Conservation (phyloP, 2,797 vertebrate species). For the Phataginus tricuspis region DNA sequence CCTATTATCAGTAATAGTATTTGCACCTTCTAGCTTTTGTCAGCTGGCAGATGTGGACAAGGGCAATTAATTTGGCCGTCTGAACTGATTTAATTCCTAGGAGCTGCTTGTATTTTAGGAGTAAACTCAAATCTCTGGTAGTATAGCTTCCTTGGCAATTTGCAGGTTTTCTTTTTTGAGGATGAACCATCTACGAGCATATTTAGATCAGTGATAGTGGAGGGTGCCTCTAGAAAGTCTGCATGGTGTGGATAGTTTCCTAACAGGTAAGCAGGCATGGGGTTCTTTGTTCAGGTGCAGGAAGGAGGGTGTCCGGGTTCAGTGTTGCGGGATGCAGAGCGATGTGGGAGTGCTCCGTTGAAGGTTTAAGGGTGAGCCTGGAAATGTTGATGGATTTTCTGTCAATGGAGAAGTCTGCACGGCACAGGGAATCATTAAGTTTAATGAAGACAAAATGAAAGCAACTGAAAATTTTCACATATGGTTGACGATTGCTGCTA, state of each 20-base stretch:
- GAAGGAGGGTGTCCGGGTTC: neutral
- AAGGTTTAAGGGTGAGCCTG: neutral
- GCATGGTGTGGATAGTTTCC: conserved; percentile 28
- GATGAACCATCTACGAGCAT: neutral
- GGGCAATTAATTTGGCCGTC: neutral
- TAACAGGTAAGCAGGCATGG: neutral
- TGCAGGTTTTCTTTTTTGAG: conserved; percentile 1
- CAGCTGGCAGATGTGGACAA: conserved; percentile 9
- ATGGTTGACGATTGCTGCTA: neutral
- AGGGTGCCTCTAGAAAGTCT: neutral
- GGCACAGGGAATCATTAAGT: neutral
- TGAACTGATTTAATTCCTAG: conserved; percentile 34
- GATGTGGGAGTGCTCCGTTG: neutral
- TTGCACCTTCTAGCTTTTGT: conserved; percentile 1
- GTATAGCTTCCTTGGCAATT: conserved; percentile 23
- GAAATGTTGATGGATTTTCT: neutral
- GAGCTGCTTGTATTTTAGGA: conserved; percentile 41
- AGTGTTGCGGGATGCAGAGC: neutral
- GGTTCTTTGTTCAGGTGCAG: conserved; percentile 23
- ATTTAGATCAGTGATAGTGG: neutral
- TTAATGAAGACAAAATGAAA: neutral
- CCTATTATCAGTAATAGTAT: neutral
- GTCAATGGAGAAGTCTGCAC: neutral
- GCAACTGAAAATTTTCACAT: neutral
- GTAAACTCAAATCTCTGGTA: conserved; percentile 19